Evolutionary conservation across 2,888 invertebrate genomes (phyloP).

Genomic region (Steinernema carpocapsae): DNA sequence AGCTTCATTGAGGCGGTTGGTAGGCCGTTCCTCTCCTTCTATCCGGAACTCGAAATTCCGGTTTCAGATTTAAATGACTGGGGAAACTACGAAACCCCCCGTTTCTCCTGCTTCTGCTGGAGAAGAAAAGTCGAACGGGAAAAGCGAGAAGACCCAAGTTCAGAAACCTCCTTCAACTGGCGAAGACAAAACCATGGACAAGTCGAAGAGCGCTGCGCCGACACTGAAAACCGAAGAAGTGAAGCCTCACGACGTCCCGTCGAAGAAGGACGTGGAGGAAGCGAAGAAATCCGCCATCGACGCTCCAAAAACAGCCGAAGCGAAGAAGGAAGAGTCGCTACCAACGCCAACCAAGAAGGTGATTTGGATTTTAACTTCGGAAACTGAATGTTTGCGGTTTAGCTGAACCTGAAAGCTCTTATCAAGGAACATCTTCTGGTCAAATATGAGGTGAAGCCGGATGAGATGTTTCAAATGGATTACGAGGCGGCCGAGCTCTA

Average conservation of each 20-base stretch:
- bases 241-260: background rate
- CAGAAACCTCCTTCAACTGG: background rate
- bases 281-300: background rate
- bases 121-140: conserved; percentile 12
- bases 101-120: too few species aligned
- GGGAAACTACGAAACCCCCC: too few species aligned
- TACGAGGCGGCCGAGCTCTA: conserved; percentile 44
- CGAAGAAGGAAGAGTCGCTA: background rate
- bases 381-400: background rate
- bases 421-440: conserved; percentile 13
- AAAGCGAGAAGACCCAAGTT: conserved; percentile 21
- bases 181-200: background rate
- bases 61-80: too few species aligned
- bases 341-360: background rate
- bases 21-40: too few species aligned
- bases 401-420: background rate
- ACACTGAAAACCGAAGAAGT: background rate
- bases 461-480: conserved; percentile 15
- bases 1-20: too few species aligned
- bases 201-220: background rate
- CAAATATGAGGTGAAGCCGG: conserved; percentile 21
- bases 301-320: background rate
- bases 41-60: too few species aligned
- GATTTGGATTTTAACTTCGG: background rate
- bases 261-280: background rate